A percentile compares a stretch with the other conserved stretches of the same genome.
phyloP scores from a whole-genome alignment of 2,113 vertebrate genomes.

The Scortum barcoo region DNA sequence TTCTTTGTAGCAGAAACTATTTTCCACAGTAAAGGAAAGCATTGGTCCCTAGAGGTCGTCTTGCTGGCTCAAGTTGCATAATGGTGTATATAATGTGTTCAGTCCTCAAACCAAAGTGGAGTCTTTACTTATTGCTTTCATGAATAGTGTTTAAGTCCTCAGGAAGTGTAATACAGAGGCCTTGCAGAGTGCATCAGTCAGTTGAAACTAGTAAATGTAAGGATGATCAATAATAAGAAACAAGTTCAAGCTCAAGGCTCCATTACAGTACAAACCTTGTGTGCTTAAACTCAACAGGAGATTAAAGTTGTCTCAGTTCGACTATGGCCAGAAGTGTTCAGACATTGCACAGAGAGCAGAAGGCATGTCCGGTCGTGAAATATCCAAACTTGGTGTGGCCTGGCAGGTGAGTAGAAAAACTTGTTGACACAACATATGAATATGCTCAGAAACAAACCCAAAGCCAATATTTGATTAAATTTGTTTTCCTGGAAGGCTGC shows the following conservation, averaged over 20 bases:
- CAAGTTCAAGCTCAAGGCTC: background rate
- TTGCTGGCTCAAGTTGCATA: slow-evolving; percentile 49
- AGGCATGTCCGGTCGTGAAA: slow-evolving; percentile 93
- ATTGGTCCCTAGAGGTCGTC: slow-evolving; percentile 37
- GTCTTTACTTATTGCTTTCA: slow-evolving; percentile 35
- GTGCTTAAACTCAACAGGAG: slow-evolving; percentile 76
- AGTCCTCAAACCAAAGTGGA: slow-evolving; percentile 39
- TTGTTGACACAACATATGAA: slow-evolving; percentile 8
- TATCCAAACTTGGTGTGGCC: slow-evolving; percentile 90
- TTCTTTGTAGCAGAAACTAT: slow-evolving; percentile 31
- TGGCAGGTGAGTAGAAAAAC: slow-evolving; percentile 87
- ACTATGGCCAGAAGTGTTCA: slow-evolving; percentile 90
- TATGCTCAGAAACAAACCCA: background rate
- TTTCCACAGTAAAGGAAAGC: slow-evolving; percentile 41
- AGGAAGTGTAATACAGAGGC: slow-evolving; percentile 7
- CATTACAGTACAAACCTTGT: slow-evolving; percentile 1
- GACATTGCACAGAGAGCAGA: slow-evolving; percentile 87
- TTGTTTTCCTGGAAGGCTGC: slow-evolving; percentile 81
- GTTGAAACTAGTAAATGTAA: slow-evolving; percentile 10
- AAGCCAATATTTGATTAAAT: background rate
- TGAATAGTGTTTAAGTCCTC: slow-evolving; percentile 32
- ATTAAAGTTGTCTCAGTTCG: slow-evolving; percentile 91
- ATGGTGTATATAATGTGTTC: slow-evolving; percentile 50
- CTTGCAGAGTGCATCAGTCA: background rate
- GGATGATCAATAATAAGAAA: slow-evolving; percentile 14